Evolutionary conservation across 1,140 invertebrate species (phyloP).

Genomic region (Drosophila pruinosa): DNA sequence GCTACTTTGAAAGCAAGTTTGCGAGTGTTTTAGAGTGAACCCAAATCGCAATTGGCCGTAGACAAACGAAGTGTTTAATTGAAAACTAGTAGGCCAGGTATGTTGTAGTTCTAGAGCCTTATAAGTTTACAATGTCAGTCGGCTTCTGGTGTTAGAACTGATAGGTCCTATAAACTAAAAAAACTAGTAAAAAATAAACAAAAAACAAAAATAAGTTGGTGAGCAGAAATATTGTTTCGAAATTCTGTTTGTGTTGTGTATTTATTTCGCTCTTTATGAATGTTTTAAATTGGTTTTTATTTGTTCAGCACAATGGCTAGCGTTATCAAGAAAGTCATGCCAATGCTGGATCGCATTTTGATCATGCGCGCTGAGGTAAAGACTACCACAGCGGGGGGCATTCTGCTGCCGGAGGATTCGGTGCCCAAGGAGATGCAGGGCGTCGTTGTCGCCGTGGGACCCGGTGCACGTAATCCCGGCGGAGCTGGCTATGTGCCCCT

Average conservation of each 20-base stretch:
- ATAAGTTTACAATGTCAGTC: neutral
- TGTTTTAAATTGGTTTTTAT: neutral
- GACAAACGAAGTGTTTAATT: neutral
- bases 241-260: neutral
- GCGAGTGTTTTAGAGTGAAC: slow-evolving; percentile 30
- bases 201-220: neutral
- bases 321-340: slow-evolving; percentile 91
- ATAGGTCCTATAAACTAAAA: neutral
- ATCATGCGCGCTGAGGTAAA: slow-evolving; percentile 96
- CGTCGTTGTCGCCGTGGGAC: slow-evolving; percentile 96
- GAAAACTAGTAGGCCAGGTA: neutral
- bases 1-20: neutral
- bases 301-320: slow-evolving; percentile 55
- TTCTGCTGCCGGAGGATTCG: slow-evolving; percentile 98
- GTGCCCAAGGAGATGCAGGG: slow-evolving; percentile 96
- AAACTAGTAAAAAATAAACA: slow-evolving; percentile 4
- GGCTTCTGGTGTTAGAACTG: neutral
- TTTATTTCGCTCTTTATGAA: no score
- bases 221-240: neutral
- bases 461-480: slow-evolving; percentile 93
- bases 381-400: slow-evolving; percentile 97
- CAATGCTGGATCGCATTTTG: slow-evolving; percentile 97
- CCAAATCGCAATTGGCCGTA: slow-evolving; percentile 23
- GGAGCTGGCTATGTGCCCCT: slow-evolving; percentile 92
- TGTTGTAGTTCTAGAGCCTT: neutral